Base-by-base conservation (phyloP, 2,888 invertebrate species). In the Polylopha cassiicola region DNA sequence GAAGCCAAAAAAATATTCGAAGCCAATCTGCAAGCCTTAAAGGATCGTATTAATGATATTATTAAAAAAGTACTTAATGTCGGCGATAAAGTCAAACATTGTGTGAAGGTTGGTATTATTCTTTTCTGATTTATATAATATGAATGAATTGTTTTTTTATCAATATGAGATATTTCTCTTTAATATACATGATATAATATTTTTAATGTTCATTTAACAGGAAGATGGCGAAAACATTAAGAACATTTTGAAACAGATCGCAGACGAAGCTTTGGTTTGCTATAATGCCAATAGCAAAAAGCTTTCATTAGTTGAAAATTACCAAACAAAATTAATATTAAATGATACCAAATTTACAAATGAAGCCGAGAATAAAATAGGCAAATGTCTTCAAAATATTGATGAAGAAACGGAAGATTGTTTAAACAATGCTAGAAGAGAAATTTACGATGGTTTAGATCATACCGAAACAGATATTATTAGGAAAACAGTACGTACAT, bases 401-500 rank as follows among this genome's bases (percentile, higher is more conserved):
- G n/a, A n/a, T n/a, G 39, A 53, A 36, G 43, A 58, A 28, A 32
- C 47, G 7, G 66, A 67, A 41, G 48, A 61, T 42, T 73, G 72
- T 44, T 37, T 65, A 2, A 31, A 54, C 14, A 48, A 48, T 32
- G 57, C 61, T 6, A 57, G 55, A 39, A 45, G 51, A 38, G 47
- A 55, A 16, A 53, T 65, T 6, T 56, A 52, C 30, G 47, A 55
- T n/a, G 53, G 62, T 5, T 48, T 65, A 22, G 55, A 62, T 23
- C 38, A 36, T 1, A 47, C 47, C 18, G 65, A 68, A 43, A 44
- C 47, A 10, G 39, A 53, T 13, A 44, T 70, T 15, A 46, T 66
- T n/a, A n/a, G n/a, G 8, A 50, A 58, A 47, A 56, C 39, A 16
- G 72, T 72, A 53, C 63, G 69, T 61, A 47, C 3, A 20, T n/a